Evolutionary conservation across 2,797 vertebrate genomes (phyloP).

Genomic region (Pogoniulus pusillus): DNA sequence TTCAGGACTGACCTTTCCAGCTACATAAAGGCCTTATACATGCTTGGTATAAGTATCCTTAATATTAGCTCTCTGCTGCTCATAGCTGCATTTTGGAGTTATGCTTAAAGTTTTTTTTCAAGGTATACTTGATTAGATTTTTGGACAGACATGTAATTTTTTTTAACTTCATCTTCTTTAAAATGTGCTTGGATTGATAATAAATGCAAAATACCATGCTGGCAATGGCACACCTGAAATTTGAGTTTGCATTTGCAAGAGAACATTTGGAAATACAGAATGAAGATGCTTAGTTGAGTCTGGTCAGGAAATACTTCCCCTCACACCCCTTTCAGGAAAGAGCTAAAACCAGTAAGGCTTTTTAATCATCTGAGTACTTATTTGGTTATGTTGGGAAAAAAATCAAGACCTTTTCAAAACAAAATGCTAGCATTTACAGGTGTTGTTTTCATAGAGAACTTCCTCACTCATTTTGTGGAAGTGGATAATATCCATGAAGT

Average conservation of each 20-base stretch:
- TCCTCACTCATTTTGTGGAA: constrained; percentile 6
- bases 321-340: background rate
- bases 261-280: background rate
- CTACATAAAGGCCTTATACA: background rate
- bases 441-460: background rate
- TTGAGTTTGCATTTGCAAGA: background rate
- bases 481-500: background rate
- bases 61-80: background rate
- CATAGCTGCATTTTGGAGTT: background rate
- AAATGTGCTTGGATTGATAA: background rate
- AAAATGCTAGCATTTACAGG: background rate
- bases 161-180: background rate
- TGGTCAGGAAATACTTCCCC: background rate
- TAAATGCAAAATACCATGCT: background rate
- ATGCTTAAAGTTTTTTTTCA: background rate
- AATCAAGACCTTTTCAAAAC: background rate
- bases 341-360: background rate
- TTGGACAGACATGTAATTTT: background rate
- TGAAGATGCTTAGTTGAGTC: background rate
- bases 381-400: background rate
- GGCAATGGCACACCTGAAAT: background rate
- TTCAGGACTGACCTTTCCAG: background rate
- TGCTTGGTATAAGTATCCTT: background rate
- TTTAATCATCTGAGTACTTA: background rate
- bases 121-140: background rate